These are phyloP conservation scores for Pachypanchax playfairii DNA, from an alignment of 2,113 vertebrate genomes.

Conservation along the genomic window DNA sequence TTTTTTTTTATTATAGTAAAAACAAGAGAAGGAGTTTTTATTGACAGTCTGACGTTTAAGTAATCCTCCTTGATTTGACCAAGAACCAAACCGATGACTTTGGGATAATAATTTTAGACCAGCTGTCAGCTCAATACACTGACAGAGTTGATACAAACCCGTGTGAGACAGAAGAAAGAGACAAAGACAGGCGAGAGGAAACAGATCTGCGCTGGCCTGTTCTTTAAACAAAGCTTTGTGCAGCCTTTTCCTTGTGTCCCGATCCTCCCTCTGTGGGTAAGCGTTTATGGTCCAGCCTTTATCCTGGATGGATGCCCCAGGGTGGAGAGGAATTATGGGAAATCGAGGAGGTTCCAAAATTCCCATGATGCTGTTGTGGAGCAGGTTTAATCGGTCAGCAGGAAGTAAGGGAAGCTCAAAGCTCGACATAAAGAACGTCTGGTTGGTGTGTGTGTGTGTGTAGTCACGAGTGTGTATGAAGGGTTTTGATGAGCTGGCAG, in stretches of 20 bases:
- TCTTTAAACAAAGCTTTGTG: slow-evolving; percentile 43
- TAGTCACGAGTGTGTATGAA: slow-evolving; percentile 27
- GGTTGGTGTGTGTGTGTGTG: slow-evolving; percentile 32
- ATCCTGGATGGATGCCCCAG: slow-evolving; percentile 48
- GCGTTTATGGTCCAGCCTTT: slow-evolving; percentile 30
- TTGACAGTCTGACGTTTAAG: slow-evolving; percentile 23
- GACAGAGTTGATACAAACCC: slow-evolving; percentile 17
- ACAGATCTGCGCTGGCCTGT: slow-evolving; percentile 28
- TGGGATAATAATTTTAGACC: slow-evolving; percentile 42
- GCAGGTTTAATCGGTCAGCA: slow-evolving; percentile 52
- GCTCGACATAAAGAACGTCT: slow-evolving; percentile 11
- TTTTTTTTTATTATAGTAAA: too few species aligned
- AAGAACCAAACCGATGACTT: slow-evolving; percentile 50
- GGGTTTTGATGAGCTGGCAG: slow-evolving; percentile 51
- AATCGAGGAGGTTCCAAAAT: slow-evolving; percentile 53
- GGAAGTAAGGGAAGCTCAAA: slow-evolving; percentile 44
- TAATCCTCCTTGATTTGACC: slow-evolving; percentile 53
- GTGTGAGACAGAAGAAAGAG: slow-evolving; percentile 3
- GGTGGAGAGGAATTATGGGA: slow-evolving; percentile 38
- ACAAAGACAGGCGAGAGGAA: slow-evolving; percentile 20
- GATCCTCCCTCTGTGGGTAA: slow-evolving; percentile 38
- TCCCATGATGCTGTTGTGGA: slow-evolving; percentile 56
- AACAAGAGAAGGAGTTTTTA: too few species aligned
- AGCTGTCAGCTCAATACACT: slow-evolving; percentile 40
- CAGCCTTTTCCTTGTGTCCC: slow-evolving; percentile 33